Conservation (phyloP, 2,888 invertebrate genomes). For the Anoncus sp. region DNA sequence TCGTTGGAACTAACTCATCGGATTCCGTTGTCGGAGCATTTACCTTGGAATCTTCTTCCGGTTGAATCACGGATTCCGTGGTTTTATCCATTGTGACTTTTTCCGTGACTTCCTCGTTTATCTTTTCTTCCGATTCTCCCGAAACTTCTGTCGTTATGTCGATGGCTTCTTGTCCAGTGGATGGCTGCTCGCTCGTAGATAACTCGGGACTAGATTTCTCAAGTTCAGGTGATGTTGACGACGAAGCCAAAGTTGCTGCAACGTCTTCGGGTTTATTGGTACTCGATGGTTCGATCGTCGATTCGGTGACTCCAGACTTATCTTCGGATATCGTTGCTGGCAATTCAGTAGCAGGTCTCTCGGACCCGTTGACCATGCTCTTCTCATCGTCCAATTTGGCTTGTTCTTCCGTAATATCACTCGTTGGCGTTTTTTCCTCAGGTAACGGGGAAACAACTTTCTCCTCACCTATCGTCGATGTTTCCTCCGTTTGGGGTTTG, state of each 20-base stretch:
- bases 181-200: constrained; percentile 37
- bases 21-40: constrained; percentile 71
- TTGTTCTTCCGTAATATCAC: constrained; percentile 14
- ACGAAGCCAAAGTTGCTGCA: constrained; percentile 4
- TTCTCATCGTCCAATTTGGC: constrained; percentile 33
- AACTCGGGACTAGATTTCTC: constrained; percentile 34
- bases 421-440: constrained; percentile 4
- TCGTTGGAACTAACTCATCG: constrained; percentile 65
- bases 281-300: constrained; percentile 19
- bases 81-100: no score
- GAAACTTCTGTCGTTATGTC: constrained; percentile 53
- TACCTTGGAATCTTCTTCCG: constrained; percentile 71
- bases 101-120: constrained; percentile 49
- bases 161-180: constrained; percentile 37
- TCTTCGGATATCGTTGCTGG: constrained; percentile 36
- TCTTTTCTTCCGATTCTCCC: constrained; percentile 32
- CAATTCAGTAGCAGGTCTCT: constrained; percentile 9
- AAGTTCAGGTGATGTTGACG: background rate
- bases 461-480: constrained; percentile 25
- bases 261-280: constrained; percentile 18
- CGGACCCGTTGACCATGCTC: constrained; percentile 11
- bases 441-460: constrained; percentile 5
- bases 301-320: constrained; percentile 52
- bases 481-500: constrained; percentile 23
- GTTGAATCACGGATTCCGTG: constrained; percentile 64